Evolutionary conservation across 2,113 vertebrate genomes (phyloP), one percentile per base, ranked within the genome.

Genomic region (Nothocercus julius): DNA sequence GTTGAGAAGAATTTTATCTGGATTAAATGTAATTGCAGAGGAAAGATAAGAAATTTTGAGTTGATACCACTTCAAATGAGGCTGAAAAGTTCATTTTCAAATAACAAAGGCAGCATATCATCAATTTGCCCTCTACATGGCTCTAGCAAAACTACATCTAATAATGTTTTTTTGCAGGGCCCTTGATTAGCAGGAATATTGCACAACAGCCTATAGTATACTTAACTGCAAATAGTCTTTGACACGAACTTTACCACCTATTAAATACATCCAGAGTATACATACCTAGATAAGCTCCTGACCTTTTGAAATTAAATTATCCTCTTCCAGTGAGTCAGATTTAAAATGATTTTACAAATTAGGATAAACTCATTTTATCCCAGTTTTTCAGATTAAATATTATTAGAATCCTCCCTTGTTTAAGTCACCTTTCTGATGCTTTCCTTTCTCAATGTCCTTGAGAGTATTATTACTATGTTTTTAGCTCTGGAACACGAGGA

Each of bases 281-380:
- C 40, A 17, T 51, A 74, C 68, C 70, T 73, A 74, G 44, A 44
- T 42, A 96, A 85, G 90, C 24, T 79, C 68, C 72, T 92, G 75
- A 89, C 82, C 84, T 45, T 76, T 88, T 83, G 78, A 94, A 96
- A 93, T 95, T 74, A 96, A 94, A 97, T 96, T 91, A 96, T 93
- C 85, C 90, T 93, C 59, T 89, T 89, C 70, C 69, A 85, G 38
- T 68, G 40, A 86, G 95, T 45, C 69, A 96, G 95, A 87, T 96
- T 97, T 95, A 89, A 95, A 89, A 84, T 72, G 75, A 92, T 92
- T 96, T 96, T 93, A 92, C 92, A 97, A 96, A 96, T 90, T 95
- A 80, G 83, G 93, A 95, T 96, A 97, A 97, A 94, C 96, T 95
- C 92, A 94, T 92, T 94, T 96, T 96, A 97, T 97, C 97, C 96